Evolutionary conservation across 1,140 invertebrate species (phyloP).

Genomic region (Thalassaphorura encarpata): DNA sequence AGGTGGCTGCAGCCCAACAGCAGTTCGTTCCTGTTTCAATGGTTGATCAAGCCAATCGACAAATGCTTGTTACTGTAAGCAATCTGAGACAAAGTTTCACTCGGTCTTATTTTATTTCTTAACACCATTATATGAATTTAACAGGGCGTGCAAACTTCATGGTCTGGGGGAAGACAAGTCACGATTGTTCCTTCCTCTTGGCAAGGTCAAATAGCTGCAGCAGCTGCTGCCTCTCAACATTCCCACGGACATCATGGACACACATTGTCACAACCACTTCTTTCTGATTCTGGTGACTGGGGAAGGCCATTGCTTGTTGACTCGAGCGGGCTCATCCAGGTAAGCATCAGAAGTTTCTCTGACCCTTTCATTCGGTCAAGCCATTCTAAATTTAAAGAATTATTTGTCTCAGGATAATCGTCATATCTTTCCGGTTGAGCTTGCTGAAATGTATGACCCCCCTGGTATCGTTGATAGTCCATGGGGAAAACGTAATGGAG

Average conservation of each 20-base stretch:
- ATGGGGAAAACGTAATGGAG: slow-evolving; percentile 31
- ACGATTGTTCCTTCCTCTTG: slow-evolving; percentile 78
- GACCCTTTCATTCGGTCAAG: background rate
- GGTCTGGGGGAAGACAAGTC: slow-evolving; percentile 60
- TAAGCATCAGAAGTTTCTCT: slow-evolving; percentile 36
- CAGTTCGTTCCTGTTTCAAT: slow-evolving; percentile 87
- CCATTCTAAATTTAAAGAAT: background rate
- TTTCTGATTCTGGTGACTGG: slow-evolving; percentile 57
- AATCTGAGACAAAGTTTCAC: too few relatives aligned
- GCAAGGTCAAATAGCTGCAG: slow-evolving; percentile 67
- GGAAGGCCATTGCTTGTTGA: slow-evolving; percentile 68
- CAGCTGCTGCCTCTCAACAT: slow-evolving; percentile 54
- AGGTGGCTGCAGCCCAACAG: slow-evolving; percentile 48
- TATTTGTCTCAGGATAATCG: slow-evolving; percentile 34
- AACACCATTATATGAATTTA: slow-evolving; percentile 19
- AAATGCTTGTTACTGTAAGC: slow-evolving; percentile 44
- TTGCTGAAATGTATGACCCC: slow-evolving; percentile 48
- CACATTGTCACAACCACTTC: slow-evolving; percentile 51
- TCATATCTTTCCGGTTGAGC: slow-evolving; percentile 52
- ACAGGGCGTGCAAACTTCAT: slow-evolving; percentile 66
- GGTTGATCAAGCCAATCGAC: slow-evolving; percentile 54
- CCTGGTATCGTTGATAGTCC: slow-evolving; percentile 44
- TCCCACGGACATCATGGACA: slow-evolving; percentile 35
- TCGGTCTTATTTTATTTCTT: background rate
- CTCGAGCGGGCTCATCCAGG: slow-evolving; percentile 58